phyloP scores from a whole-genome alignment of 2,113 vertebrate species.

The Tragelaphus imberbis region DNA sequence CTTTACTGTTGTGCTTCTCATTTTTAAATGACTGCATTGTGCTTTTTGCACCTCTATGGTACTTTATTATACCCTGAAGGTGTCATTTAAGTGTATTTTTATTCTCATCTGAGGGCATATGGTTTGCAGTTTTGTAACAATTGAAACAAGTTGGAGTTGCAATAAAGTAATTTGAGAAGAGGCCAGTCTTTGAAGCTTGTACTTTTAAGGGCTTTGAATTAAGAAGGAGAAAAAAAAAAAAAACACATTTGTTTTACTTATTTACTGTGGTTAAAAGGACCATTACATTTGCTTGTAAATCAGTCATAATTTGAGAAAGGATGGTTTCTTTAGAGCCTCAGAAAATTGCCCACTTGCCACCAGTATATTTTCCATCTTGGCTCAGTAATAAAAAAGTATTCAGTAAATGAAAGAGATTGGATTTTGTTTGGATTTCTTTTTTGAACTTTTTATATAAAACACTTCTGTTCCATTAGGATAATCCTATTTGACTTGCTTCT shows the following conservation, averaged over 20 bases:
- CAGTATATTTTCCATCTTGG: constrained; percentile 40
- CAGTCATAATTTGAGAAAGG: constrained; percentile 49
- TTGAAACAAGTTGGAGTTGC: constrained; percentile 2
- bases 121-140: constrained; percentile 40
- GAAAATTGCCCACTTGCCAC: constrained; percentile 30
- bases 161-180: constrained; percentile 41
- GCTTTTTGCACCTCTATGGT: not conserved
- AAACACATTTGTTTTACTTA: constrained; percentile 33
- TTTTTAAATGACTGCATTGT: not conserved
- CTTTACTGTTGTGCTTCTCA: not conserved
- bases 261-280: constrained; percentile 47
- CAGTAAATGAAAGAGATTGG: constrained; percentile 58
- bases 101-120: constrained; percentile 21
- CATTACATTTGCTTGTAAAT: constrained; percentile 59
- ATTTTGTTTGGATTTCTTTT: constrained; percentile 57
- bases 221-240: not conserved
- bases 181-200: constrained; percentile 40
- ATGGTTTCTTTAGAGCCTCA: constrained; percentile 28
- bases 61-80: not conserved
- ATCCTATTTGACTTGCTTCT: constrained; percentile 72
- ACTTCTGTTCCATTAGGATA: constrained; percentile 72
- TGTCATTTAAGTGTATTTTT: not conserved
- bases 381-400: constrained; percentile 49
- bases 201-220: constrained; percentile 53
- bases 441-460: constrained; percentile 70